phyloP scores from a whole-genome alignment of 2,797 vertebrate genomes.

The Anomalospiza imberbis region DNA sequence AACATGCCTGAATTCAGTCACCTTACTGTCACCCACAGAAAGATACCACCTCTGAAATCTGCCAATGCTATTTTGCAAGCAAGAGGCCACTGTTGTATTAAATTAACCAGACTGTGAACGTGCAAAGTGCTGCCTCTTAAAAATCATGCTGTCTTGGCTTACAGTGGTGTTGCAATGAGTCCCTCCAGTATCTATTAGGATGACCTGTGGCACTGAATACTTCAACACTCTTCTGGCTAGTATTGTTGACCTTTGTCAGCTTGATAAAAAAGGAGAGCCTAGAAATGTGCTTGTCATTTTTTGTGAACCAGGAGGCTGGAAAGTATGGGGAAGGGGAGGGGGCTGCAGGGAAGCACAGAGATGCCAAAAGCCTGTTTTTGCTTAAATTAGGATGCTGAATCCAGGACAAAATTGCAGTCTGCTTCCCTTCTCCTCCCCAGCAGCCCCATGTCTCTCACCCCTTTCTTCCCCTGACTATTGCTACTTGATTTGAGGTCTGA shows the following conservation, averaged over 20 bases:
- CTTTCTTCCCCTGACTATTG: slow-evolving; percentile 44
- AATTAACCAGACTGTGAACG: slow-evolving; percentile 65
- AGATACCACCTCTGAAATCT: slow-evolving; percentile 59
- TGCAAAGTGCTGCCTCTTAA: slow-evolving; percentile 65
- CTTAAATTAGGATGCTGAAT: slow-evolving; percentile 59
- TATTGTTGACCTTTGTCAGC: slow-evolving; percentile 89
- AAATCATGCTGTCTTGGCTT: slow-evolving; percentile 50
- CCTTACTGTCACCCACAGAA: slow-evolving; percentile 71
- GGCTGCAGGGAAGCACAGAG: slow-evolving; percentile 20
- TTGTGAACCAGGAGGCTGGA: slow-evolving; percentile 44
- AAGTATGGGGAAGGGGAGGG: slow-evolving; percentile 13
- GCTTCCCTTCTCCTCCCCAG: slow-evolving; percentile 33
- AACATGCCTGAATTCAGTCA: slow-evolving; percentile 67
- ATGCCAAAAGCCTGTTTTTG: slow-evolving; percentile 33
- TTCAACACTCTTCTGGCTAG: slow-evolving; percentile 73
- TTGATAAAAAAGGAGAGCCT: slow-evolving; percentile 76
- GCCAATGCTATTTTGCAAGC: slow-evolving; percentile 67
- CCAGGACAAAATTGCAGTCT: slow-evolving; percentile 39
- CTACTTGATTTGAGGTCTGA: slow-evolving; percentile 63
- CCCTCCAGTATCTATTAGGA: slow-evolving; percentile 73
- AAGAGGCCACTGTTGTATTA: slow-evolving; percentile 61
- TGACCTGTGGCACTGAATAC: slow-evolving; percentile 78
- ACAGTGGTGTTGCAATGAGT: slow-evolving; percentile 66
- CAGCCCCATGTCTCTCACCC: slow-evolving; percentile 25
- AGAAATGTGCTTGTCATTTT: slow-evolving; percentile 61